Evolutionary conservation across 2,888 invertebrate genomes (phyloP), one percentile per base, ranked within the genome.

Genomic region (Tiliacea citrago): DNA sequence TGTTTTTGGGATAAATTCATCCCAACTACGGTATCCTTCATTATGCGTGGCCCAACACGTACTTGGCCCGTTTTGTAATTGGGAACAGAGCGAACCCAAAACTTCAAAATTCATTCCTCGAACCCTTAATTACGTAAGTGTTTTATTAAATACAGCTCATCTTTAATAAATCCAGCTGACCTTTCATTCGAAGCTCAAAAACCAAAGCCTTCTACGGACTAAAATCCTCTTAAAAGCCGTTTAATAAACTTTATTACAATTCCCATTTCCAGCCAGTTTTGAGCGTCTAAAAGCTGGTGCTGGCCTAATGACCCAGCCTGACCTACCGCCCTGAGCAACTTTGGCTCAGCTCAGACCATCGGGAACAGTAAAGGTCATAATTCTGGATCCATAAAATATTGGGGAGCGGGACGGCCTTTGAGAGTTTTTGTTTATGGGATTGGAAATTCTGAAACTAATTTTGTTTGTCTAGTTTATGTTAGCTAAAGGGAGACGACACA

Each of bases 251-350:
- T 85, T 76, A 80, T 67, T 55, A 74, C 21, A 63, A 73, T 75
- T 71, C 73, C 51, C 21, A 60, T 62, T 65, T 65, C 29, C 55
- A 71, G 65, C 13, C 79, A 63, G 67, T 76, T 73, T 53, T 60
- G 39, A 75, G 57, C 24, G 63, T 24, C 49, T 84, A 73, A 75
- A 82, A 77, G 83, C 79, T 70, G 29, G 12, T 47, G 12, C 69
- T 70, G 79, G 57, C 76, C 79, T 61, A 63, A 78, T 75, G 83
- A 83, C 87, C 86, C 67, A 61, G 57, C 53, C 62, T 77, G 79
- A 83, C 86, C 86, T 69, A 47, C 45, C 12, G 66, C 80, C 77
- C 47, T 8, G 16, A 62, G 81, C 61, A 61, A 71, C 65, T 74
- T 81, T 77, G 77, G 68, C 81, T 57, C 29, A 51, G 55, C 69